Evolutionary conservation across 2,888 invertebrate genomes (phyloP).

Genomic region (Hypselothyrea guttata): DNA sequence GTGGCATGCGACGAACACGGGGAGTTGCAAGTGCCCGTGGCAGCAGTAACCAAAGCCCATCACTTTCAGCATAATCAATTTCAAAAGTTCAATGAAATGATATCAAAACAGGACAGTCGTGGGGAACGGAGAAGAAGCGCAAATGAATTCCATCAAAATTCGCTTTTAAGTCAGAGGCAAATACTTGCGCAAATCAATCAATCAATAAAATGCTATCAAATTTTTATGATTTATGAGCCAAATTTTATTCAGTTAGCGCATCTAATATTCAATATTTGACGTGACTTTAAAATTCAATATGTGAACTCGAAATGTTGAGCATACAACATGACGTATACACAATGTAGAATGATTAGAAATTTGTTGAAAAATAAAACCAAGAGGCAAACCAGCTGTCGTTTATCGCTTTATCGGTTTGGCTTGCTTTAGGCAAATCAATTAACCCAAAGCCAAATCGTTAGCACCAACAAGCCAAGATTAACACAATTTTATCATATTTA

Average conservation of each 20-base stretch:
- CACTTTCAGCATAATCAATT: constrained; percentile 28
- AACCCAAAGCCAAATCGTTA: not conserved
- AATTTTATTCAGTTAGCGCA: not conserved
- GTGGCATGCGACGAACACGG: constrained; percentile 1
- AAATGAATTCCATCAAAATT: too few species aligned
- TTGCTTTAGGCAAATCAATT: too few species aligned
- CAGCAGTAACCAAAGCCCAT: constrained; percentile 10
- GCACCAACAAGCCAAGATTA: too few species aligned
- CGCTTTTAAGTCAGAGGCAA: too few species aligned
- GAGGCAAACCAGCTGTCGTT: too few species aligned
- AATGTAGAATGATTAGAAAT: not conserved
- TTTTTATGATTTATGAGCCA: constrained; percentile 35
- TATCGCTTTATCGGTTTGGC: too few species aligned
- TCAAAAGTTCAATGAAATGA: not conserved
- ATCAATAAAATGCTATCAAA: constrained; percentile 22
- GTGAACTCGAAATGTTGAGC: constrained; percentile 1
- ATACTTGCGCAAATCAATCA: constrained; percentile 11
- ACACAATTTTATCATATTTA: too few species aligned
- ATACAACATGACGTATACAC: constrained; percentile 11
- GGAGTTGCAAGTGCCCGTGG: constrained; percentile 14
- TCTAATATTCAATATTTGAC: not conserved
- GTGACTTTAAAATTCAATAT: not conserved
- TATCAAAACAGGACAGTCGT: too few species aligned
- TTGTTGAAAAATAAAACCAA: too few species aligned
- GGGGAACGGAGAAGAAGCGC: too few species aligned